phyloP scores from a whole-genome alignment of 1,140 invertebrate genomes.

The Stegodyphus mimosarum region DNA sequence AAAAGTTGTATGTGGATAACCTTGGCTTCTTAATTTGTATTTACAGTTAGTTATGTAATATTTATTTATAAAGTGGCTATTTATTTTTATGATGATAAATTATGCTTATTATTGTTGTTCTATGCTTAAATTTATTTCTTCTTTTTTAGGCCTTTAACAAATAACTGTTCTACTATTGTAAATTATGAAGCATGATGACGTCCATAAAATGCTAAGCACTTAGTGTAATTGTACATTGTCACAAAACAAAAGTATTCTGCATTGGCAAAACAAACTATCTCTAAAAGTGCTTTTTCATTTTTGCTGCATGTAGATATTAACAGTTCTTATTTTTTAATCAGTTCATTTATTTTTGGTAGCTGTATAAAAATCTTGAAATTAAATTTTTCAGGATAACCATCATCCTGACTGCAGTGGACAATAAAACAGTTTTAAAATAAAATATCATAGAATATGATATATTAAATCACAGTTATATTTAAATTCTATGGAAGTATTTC shows the following conservation, averaged over 20 bases:
- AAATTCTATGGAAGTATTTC: no score
- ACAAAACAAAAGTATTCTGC: constrained; percentile 28
- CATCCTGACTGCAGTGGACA: no score
- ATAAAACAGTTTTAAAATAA: no score
- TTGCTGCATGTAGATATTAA: not conserved
- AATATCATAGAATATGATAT: no score
- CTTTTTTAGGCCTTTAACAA: constrained; percentile 33
- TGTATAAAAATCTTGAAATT: no score
- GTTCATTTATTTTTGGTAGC: not conserved
- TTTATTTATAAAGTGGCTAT: not conserved
- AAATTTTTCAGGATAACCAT: no score
- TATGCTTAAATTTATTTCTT: not conserved
- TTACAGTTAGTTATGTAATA: no score
- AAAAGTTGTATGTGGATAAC: not conserved
- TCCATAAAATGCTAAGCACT: constrained; percentile 46
- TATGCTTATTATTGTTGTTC: not conserved
- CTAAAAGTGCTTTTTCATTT: not conserved
- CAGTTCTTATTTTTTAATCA: constrained; percentile 6
- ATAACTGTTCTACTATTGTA: constrained; percentile 36
- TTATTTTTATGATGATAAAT: not conserved
- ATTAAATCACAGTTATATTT: no score
- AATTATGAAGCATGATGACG: constrained; percentile 52
- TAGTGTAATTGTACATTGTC: constrained; percentile 37
- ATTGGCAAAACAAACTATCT: not conserved
- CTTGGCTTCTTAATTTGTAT: not conserved